These are phyloP conservation scores for Eulemur mongoz DNA, from an alignment of 2,797 vertebrate genomes.

Conservation along the genomic window DNA sequence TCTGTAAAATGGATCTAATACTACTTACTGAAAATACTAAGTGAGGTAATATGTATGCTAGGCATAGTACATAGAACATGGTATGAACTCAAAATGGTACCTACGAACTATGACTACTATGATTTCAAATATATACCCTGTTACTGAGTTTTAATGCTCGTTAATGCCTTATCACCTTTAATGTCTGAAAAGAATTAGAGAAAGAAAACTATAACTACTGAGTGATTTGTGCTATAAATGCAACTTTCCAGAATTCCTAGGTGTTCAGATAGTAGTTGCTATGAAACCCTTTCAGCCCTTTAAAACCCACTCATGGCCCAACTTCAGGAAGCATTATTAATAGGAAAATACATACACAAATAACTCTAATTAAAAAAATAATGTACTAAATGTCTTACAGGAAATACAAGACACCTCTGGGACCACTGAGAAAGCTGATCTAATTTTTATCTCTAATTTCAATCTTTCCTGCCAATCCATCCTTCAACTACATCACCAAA, in stretches of 20 bases:
- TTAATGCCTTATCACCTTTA: slow-evolving; percentile 41
- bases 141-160: neutral
- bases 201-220: neutral
- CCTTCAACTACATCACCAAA: neutral
- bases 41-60: neutral
- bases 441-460: neutral
- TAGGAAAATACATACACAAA: neutral
- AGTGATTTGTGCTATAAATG: neutral
- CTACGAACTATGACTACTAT: neutral
- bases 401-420: neutral
- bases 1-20: neutral
- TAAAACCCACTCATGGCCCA: neutral
- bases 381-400: neutral
- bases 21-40: neutral
- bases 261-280: neutral
- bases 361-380: neutral
- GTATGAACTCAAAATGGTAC: neutral
- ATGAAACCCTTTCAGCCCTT: neutral
- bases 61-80: neutral
- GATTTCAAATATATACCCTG: neutral
- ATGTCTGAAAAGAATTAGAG: neutral
- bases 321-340: neutral
- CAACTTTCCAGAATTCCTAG: slow-evolving; percentile 2
- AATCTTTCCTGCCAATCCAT: neutral
- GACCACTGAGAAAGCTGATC: neutral